A percentile compares a stretch with the other conserved stretches of the same genome.
Evolutionary conservation across 2,888 invertebrate species (phyloP).

Genomic region (Drosophila falleni): DNA sequence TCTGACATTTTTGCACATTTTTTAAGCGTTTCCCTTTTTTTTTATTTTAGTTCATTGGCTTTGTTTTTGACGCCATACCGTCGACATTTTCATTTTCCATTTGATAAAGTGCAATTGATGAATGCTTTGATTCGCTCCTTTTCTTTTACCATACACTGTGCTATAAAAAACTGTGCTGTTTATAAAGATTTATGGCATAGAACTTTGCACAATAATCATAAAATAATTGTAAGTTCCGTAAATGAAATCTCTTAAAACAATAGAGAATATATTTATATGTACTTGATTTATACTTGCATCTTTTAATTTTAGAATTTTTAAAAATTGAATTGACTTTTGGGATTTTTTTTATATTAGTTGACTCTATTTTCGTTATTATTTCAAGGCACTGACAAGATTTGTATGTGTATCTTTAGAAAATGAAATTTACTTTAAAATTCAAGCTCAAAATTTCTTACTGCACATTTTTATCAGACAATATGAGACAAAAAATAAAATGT

Average conservation of each 20-base stretch:
- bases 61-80: slow-evolving; percentile 58
- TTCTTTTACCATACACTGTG: background rate
- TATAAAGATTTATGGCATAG: slow-evolving; percentile 47
- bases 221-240: slow-evolving; percentile 59
- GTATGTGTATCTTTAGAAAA: no score
- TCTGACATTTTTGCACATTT: slow-evolving; percentile 81
- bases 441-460: no score
- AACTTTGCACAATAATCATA: slow-evolving; percentile 54
- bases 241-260: slow-evolving; percentile 6
- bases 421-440: no score
- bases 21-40: slow-evolving; percentile 48
- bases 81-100: slow-evolving; percentile 64
- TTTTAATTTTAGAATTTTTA: background rate
- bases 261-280: background rate
- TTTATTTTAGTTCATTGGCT: slow-evolving; percentile 37
- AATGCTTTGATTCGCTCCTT: slow-evolving; percentile 49
- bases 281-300: background rate
- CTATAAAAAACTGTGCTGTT: slow-evolving; percentile 9
- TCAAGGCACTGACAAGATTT: background rate
- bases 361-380: background rate
- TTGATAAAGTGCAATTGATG: slow-evolving; percentile 75
- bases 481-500: no score
- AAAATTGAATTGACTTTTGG: background rate
- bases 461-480: no score
- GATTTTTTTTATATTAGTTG: background rate